phyloP scores from a whole-genome alignment of 1,140 invertebrate genomes.

The Bombus superbus region DNA sequence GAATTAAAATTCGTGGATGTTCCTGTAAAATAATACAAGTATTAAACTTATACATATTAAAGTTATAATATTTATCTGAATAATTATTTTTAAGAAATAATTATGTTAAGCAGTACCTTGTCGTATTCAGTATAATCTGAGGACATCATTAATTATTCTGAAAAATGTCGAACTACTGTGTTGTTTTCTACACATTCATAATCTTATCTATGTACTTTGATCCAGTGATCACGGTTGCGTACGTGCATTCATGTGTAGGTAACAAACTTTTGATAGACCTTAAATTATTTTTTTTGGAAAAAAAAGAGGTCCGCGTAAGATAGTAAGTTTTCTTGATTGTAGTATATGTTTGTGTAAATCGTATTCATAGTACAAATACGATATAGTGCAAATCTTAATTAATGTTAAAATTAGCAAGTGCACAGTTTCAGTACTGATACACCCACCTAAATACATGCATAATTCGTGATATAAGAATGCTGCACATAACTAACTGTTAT shows the following conservation, averaged over 20 bases:
- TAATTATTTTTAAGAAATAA: slow-evolving; percentile 4
- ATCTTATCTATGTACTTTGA: slow-evolving; percentile 14
- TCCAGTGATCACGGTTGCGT: background rate
- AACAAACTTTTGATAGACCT: background rate
- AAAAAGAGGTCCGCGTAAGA: background rate
- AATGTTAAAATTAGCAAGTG: background rate
- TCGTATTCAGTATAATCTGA: slow-evolving; percentile 53
- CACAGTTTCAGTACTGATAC: background rate
- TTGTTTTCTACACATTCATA: too few relatives aligned
- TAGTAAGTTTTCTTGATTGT: background rate
- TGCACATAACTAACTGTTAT: background rate
- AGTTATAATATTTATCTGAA: background rate
- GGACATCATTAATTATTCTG: slow-evolving; percentile 30
- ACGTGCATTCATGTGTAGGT: background rate
- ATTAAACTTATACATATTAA: background rate
- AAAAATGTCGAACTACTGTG: background rate
- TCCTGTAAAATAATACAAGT: slow-evolving; percentile 80
- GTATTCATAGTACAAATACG: background rate
- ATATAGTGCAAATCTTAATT: background rate
- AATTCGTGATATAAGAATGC: background rate
- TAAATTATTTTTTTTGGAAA: background rate
- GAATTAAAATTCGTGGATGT: slow-evolving; percentile 94
- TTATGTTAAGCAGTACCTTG: slow-evolving; percentile 51
- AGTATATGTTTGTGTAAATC: background rate
- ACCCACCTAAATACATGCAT: background rate